Percentiles rank a stretch among this genome's conserved stretches.
Conservation (phyloP, 2,888 invertebrate species). For the Drosophila mettleri region DNA sequence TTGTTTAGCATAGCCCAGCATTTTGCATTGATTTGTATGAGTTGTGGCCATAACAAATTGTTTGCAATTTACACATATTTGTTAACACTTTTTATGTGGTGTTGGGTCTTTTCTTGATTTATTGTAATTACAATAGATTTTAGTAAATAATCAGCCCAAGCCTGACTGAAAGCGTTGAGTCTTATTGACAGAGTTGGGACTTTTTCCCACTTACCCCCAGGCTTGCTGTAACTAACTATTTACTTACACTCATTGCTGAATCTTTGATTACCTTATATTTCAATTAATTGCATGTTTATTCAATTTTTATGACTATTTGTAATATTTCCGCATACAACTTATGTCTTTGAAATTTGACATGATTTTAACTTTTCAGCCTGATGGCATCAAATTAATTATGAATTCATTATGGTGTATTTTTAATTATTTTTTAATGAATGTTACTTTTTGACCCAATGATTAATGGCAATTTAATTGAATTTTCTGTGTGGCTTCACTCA, state of each 20-base stretch:
- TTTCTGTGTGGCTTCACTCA: slow-evolving; percentile 8
- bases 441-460: slow-evolving; percentile 35
- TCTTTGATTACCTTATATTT: background rate
- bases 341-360: background rate
- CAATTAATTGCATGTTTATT: background rate
- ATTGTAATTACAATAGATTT: background rate
- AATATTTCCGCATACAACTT: background rate
- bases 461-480: slow-evolving; percentile 61
- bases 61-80: slow-evolving; percentile 17
- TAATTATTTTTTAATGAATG: background rate
- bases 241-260: background rate
- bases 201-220: background rate
- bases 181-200: no score
- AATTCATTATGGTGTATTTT: slow-evolving; percentile 17
- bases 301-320: background rate
- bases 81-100: background rate
- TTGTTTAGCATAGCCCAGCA: slow-evolving; percentile 16
- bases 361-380: background rate
- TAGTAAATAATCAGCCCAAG: background rate
- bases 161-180: no score
- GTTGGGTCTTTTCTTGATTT: background rate
- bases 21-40: slow-evolving; percentile 27
- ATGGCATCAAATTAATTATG: slow-evolving; percentile 23
- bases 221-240: background rate
- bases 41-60: slow-evolving; percentile 19